Percentiles rank a stretch among this genome's conserved stretches.
phyloP scores from a whole-genome alignment of 2,797 vertebrate species.

The Emydoidea blandingii region DNA sequence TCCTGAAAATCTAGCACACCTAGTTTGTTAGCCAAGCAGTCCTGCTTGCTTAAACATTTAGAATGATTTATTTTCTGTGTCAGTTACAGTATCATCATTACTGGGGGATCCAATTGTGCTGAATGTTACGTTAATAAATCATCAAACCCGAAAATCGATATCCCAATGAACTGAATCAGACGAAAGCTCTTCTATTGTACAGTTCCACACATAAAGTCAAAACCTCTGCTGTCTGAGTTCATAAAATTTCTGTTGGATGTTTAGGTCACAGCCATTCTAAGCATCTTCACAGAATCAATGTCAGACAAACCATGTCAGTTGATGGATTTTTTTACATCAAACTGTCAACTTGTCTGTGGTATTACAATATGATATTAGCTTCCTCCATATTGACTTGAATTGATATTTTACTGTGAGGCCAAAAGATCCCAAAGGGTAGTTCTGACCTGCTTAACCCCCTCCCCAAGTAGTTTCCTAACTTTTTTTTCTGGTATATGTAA shows the following conservation, averaged over 20 bases:
- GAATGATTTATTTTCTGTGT: conserved; percentile 68
- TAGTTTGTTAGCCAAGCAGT: conserved; percentile 40
- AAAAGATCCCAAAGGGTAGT: background rate
- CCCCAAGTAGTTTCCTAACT: background rate
- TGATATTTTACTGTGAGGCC: background rate
- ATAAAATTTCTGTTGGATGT: conserved; percentile 62
- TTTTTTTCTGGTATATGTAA: background rate
- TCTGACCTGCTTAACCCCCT: background rate
- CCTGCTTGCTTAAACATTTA: conserved; percentile 42
- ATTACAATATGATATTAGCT: conserved; percentile 23
- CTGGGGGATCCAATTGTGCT: conserved; percentile 31
- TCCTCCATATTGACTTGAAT: conserved; percentile 14
- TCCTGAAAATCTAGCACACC: background rate
- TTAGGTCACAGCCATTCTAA: conserved; percentile 30
- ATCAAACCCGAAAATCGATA: conserved; percentile 65
- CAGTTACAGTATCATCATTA: conserved; percentile 68
- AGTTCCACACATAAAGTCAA: conserved; percentile 39
- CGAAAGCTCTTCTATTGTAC: conserved; percentile 52
- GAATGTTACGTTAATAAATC: conserved; percentile 72
- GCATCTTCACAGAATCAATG: conserved; percentile 32
- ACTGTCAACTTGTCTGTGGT: conserved; percentile 5
- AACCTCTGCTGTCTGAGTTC: conserved; percentile 53
- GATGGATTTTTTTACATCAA: conserved; percentile 4
- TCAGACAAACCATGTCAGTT: conserved; percentile 33
- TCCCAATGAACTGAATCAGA: conserved; percentile 60